Evolutionary conservation across 2,113 vertebrate species (phyloP), one percentile per base, ranked within the genome.

Genomic region (Rhadina sibilatrix): DNA sequence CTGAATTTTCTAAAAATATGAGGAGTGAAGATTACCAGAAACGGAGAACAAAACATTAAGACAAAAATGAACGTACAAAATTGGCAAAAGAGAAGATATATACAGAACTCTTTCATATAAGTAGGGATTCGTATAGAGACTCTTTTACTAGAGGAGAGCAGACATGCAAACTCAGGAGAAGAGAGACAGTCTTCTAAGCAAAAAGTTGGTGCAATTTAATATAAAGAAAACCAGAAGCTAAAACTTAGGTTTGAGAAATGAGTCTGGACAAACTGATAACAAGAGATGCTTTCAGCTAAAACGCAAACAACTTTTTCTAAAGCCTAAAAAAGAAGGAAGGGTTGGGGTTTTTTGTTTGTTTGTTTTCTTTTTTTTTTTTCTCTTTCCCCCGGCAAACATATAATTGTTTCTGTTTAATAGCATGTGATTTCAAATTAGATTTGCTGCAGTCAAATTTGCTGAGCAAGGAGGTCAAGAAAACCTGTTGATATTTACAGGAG

Each of bases 1-100:
- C 33, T 88, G 69, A 94, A 78, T 84, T 83, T 94, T 93, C 75
- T 91, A 60, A 91, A 95, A 74, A 77, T 92, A 52, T 40, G 42
- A 64, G 59, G 35, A 84, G 17, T 28, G 53, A 16, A 83, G 40
- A 77, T 87, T 87, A 84, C 60, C 47, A 44, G 19, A 95, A 96
- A 60, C 25, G 84, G 88, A 74, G 83, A 90, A 93, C 35, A 92
- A 85, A 57, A 59, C 19, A 42, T 25, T 42, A 54, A 79, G 56
- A 84, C 13, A 70, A 90, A 63, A 68, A 60, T 38, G 33, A 66
- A n/a, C 10, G 65, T 49, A 49, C 1, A 50, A 66, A 93, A 77
- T 19, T 57, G 30, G 16, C 40, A 90, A 75, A 64, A 76, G 74
- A 52, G 21, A 61, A 28, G 54, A n/a, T 35, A 74, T 38, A n/a